phyloP scores from a whole-genome alignment of 92 coral and sea anemone species.

The Heliopora coerulea region DNA sequence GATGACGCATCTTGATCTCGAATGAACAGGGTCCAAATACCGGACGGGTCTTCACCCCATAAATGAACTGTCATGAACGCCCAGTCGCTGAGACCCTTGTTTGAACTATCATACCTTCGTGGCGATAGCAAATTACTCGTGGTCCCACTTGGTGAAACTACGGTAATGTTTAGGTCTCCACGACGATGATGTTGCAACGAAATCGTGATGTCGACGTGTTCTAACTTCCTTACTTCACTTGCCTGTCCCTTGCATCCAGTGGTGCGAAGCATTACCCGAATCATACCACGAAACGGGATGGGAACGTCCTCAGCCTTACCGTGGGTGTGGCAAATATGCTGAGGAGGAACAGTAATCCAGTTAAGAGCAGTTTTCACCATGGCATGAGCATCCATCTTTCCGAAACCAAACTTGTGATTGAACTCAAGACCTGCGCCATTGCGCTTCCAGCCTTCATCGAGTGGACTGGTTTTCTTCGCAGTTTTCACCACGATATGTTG shows the following conservation, averaged over 20 bases:
- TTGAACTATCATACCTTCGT: slow-evolving; percentile 66
- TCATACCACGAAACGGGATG: slow-evolving; percentile 61
- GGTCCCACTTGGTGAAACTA: slow-evolving; percentile 76
- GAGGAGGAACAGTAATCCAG: slow-evolving; percentile 74
- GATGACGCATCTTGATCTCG: slow-evolving; percentile 60
- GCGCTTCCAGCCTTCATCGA: slow-evolving; percentile 78
- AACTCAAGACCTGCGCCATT: slow-evolving; percentile 76
- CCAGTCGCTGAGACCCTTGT: slow-evolving; percentile 81
- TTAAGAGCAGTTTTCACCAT: slow-evolving; percentile 69
- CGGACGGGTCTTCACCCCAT: slow-evolving; percentile 80
- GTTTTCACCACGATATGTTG: slow-evolving; percentile 85
- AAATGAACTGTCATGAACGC: slow-evolving; percentile 88
- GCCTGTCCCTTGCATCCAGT: slow-evolving; percentile 74
- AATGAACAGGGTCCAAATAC: slow-evolving; percentile 68
- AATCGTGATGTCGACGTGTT: slow-evolving; percentile 78
- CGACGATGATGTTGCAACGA: slow-evolving; percentile 74
- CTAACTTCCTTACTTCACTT: slow-evolving; percentile 62
- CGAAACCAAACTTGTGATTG: slow-evolving; percentile 97
- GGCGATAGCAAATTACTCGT: slow-evolving; percentile 69
- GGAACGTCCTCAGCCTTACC: slow-evolving; percentile 49
- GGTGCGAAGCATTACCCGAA: slow-evolving; percentile 54
- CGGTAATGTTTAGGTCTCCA: slow-evolving; percentile 74
- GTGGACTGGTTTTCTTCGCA: slow-evolving; percentile 78
- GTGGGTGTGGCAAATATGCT: slow-evolving; percentile 62
- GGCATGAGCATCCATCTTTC: slow-evolving; percentile 70